Evolutionary conservation across 1,140 invertebrate genomes (phyloP).

Genomic region (Neoseiulus cucumeris): DNA sequence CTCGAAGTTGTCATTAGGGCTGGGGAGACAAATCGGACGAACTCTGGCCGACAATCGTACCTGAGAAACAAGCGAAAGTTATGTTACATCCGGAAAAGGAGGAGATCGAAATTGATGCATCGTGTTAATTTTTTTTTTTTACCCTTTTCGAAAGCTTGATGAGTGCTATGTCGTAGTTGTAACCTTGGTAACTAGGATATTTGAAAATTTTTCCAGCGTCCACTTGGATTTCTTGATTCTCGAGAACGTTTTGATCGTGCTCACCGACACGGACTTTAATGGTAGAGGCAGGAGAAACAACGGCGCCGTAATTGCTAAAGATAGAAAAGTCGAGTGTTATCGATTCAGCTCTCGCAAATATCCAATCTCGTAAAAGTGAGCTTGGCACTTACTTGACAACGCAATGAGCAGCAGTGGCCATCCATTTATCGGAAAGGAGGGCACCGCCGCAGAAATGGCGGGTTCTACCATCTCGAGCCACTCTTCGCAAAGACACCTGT

Average conservation of each 20-base stretch:
- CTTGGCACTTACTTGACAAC: constrained; percentile 1
- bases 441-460: neutral
- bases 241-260: constrained; percentile 10
- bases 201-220: constrained; percentile 3
- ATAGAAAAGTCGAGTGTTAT: neutral
- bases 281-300: neutral
- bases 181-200: constrained; percentile 8
- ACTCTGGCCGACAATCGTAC: neutral
- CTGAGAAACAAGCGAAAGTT: neutral
- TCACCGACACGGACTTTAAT: constrained; percentile 12
- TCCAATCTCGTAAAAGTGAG: neutral
- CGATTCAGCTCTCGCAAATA: neutral
- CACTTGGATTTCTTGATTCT: constrained; percentile 7
- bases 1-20: neutral
- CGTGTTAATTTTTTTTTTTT: neutral
- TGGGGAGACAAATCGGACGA: constrained; percentile 10
- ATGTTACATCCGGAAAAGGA: neutral
- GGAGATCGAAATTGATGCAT: neutral
- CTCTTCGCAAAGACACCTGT: neutral
- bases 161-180: constrained; percentile 13
- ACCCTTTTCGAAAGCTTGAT: constrained; percentile 12
- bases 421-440: neutral
- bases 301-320: neutral
- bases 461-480: constrained; percentile 1
- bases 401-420: neutral